Conservation (phyloP, 53 echinoderm and acorn worm species). For the Luidia sarsii region DNA sequence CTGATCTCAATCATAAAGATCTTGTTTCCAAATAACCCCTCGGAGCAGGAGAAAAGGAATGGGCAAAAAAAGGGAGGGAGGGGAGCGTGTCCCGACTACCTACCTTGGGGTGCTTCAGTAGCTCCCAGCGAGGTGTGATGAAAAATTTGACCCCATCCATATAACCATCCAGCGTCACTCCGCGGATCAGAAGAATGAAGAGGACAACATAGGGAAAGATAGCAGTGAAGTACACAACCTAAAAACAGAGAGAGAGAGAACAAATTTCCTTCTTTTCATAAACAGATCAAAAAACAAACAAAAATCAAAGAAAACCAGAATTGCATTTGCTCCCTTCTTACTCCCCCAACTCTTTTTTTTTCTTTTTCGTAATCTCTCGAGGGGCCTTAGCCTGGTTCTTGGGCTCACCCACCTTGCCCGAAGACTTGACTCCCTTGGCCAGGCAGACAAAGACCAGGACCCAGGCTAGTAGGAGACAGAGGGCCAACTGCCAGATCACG, state of each 20-base stretch:
- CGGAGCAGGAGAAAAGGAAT: too few species aligned
- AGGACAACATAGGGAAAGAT: conserved; percentile 85
- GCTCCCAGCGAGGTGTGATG: conserved; percentile 79
- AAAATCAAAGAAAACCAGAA: not conserved
- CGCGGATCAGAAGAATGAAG: conserved; percentile 81
- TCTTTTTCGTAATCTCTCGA: too few species aligned
- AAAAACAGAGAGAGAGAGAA: not conserved
- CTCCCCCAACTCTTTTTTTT: too few species aligned
- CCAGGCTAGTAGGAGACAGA: conserved; percentile 86
- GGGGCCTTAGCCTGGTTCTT: not conserved
- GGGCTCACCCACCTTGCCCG: conserved; percentile 72
- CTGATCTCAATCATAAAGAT: too few species aligned
- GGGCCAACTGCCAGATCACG: conserved; percentile 80
- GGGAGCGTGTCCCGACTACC: too few species aligned
- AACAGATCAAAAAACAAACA: not conserved
- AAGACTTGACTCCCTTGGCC: conserved; percentile 83
- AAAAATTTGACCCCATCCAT: conserved; percentile 77
- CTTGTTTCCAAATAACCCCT: too few species aligned
- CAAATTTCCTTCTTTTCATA: too few species aligned
- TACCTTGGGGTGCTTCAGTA: conserved; percentile 68
- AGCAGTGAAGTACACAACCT: conserved; percentile 93
- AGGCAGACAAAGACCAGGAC: conserved; percentile 69
- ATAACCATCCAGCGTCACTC: conserved; percentile 72
- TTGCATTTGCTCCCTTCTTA: too few species aligned
- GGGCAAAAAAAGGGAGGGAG: too few species aligned